These are phyloP conservation scores for Phyllopteryx taeniolatus DNA, from an alignment of 2,113 vertebrate genomes.

Conservation along the genomic window DNA sequence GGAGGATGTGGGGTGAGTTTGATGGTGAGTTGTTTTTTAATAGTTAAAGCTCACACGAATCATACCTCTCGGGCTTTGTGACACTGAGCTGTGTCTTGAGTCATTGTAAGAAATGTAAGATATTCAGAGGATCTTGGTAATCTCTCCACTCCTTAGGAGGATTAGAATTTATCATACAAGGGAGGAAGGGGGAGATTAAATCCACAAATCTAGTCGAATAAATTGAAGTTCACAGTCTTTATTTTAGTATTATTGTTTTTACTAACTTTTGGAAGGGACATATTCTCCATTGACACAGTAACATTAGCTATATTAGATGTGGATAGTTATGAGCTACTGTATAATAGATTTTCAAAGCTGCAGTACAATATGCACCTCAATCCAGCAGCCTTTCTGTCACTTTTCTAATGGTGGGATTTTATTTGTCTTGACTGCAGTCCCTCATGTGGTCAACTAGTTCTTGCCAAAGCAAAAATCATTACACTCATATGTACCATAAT, in stretches of 20 bases:
- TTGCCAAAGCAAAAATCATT: slow-evolving; percentile 26
- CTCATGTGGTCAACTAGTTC: slow-evolving; percentile 21
- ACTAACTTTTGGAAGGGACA: slow-evolving; percentile 1
- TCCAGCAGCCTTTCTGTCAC: slow-evolving; percentile 22
- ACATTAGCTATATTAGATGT: background rate
- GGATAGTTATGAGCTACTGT: background rate
- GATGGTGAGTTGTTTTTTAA: background rate
- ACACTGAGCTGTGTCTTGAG: slow-evolving; percentile 14
- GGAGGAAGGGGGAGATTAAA: slow-evolving; percentile 40
- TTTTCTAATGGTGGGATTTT: background rate
- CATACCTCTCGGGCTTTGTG: background rate
- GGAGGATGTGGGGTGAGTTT: background rate
- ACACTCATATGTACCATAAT: slow-evolving; percentile 4
- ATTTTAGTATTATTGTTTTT: slow-evolving; percentile 1
- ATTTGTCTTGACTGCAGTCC: slow-evolving; percentile 9
- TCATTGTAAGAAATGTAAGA: slow-evolving; percentile 47
- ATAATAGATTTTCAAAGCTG: background rate
- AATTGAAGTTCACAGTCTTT: slow-evolving; percentile 28
- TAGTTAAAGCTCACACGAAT: background rate
- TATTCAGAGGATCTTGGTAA: slow-evolving; percentile 57
- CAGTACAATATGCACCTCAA: background rate
- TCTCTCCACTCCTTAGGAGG: slow-evolving; percentile 59
- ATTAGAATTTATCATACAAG: slow-evolving; percentile 63
- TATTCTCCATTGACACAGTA: background rate
- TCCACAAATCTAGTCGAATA: slow-evolving; percentile 33